Evolutionary conservation across 1,140 invertebrate genomes (phyloP).

Genomic region (Manduca sexta): DNA sequence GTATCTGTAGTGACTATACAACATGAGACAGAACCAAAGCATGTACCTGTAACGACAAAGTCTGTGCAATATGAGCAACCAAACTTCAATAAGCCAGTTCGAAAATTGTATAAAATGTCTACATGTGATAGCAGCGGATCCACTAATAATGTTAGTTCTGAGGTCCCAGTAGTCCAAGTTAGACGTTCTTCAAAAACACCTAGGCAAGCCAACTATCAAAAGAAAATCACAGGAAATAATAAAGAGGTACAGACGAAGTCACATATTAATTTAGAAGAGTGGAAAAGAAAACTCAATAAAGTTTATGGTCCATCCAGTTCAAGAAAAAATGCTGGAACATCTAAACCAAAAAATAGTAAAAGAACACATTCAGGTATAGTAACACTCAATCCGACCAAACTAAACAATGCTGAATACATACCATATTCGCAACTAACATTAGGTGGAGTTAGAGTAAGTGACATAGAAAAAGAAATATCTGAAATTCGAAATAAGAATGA

Average conservation of each 20-base stretch:
- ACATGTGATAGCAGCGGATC: conserved; percentile 52
- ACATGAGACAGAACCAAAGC: conserved; percentile 25
- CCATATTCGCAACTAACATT: conserved; percentile 68
- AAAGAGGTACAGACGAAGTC: conserved; percentile 19
- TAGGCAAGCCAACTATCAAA: conserved; percentile 7
- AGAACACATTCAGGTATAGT: conserved; percentile 6
- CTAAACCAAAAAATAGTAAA: conserved; percentile 25
- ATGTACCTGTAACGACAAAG: conserved; percentile 1
- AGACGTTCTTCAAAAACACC: conserved; percentile 18
- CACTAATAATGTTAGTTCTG: conserved; percentile 31
- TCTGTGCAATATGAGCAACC: conserved; percentile 1
- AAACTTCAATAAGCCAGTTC: conserved; percentile 10
- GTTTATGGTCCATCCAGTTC: conserved; percentile 39
- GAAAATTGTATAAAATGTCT: conserved; percentile 52
- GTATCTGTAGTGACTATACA: conserved; percentile 45
- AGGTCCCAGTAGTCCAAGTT: too few relatives aligned
- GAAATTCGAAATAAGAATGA: conserved; percentile 41
- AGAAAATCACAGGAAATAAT: conserved; percentile 12
- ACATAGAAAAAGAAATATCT: conserved; percentile 57
- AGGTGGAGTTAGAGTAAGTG: conserved; percentile 57
- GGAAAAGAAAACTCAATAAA: conserved; percentile 48
- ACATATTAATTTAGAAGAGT: conserved; percentile 37
- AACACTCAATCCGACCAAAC: conserved; percentile 14
- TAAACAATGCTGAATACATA: conserved; percentile 62
- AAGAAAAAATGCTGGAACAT: conserved; percentile 20